Base-by-base conservation (phyloP, 2,888 invertebrate species). In the Proisotoma minuta region DNA sequence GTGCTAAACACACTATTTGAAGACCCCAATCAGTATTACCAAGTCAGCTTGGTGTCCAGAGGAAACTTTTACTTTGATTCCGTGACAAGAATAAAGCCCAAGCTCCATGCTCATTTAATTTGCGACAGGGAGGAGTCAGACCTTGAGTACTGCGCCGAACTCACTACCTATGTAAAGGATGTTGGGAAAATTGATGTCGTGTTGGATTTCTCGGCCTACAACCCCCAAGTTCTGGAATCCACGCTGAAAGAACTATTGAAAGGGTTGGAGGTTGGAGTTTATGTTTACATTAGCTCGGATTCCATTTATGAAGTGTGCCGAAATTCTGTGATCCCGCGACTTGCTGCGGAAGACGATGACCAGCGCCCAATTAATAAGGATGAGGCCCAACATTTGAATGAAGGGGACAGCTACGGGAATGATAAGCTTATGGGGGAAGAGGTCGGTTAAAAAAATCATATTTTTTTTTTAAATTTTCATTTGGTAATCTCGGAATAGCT, bases 21-120 rank as follows among this genome's bases (percentile, higher is more conserved):
- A 18, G 61, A 71, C 29, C 74, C 74, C 49, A 39, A 62, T 22
- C 51, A 57, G n/a, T 70, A 65, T n/a, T 75, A 76, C 63, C 70
- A 75, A 52, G 74, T 79, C 15, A 76, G 76, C 12, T 69, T 79
- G 12, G 75, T 79, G 20, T 79, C 77, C 70, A 73, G 81, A 22
- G 79, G 79, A 5, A 78, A 78, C 73, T 79, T 78, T 78, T 78
- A 79, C 68, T 81, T 78, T 78, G 79, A 80, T 71, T 70, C 71
- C 18, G 70, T 68, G 4, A 66, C 50, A 12, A 57, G 75, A 29
- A 72, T 76, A 20, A 73, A 69, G 27, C 73, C 75, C 12, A 54
- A 68, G 40, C 69, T 76, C 1, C 66, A 67, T 8, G 75, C 76
- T 40, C 66, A 78, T 43, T 62, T 67, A 2, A 72, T 68, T 29